These are phyloP conservation scores for Euschistus heros DNA, from an alignment of 1,140 invertebrate species.

Conservation along the genomic window DNA sequence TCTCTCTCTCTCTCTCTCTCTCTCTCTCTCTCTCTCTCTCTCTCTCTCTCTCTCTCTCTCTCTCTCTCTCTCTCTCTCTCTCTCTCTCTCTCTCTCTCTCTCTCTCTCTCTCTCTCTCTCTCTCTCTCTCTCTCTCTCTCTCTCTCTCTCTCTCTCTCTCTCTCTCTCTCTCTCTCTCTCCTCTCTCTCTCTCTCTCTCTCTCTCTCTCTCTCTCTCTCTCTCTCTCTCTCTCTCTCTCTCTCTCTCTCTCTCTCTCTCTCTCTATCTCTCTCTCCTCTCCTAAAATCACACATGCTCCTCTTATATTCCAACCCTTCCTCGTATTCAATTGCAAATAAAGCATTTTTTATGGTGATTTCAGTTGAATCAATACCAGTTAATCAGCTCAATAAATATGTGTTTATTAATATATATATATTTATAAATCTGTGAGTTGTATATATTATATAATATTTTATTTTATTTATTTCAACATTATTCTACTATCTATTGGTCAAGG, in stretches of 20 bases:
- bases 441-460: too few relatives aligned
- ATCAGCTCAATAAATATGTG: too few relatives aligned
- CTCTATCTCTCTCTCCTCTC: background rate
- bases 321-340: too few relatives aligned
- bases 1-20: constrained; percentile 9
- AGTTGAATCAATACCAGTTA: too few relatives aligned
- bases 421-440: too few relatives aligned
- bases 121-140: background rate
- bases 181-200: background rate
- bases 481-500: too few relatives aligned
- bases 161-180: background rate
- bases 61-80: background rate
- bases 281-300: too few relatives aligned
- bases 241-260: background rate
- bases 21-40: constrained; percentile 14
- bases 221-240: background rate
- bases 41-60: background rate
- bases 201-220: background rate
- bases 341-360: too few relatives aligned
- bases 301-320: too few relatives aligned
- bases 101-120: background rate
- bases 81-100: background rate
- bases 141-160: background rate
- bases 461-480: too few relatives aligned
- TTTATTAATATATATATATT: too few relatives aligned